Conservation (phyloP, 1,140 invertebrate genomes). For the Drosophila grimshawi region DNA sequence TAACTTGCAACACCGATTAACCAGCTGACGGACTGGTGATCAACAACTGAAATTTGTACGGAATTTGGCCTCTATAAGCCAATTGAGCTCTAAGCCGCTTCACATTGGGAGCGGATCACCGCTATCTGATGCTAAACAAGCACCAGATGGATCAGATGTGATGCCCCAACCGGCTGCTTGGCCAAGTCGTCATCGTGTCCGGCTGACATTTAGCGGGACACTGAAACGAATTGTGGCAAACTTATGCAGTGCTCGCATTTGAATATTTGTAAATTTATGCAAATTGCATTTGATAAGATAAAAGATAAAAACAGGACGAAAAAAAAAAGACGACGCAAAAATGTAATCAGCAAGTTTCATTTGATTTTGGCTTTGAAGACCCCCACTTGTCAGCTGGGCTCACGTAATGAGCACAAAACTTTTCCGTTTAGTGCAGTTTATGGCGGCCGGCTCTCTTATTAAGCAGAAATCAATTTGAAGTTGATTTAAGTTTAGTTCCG, state of each 20-base stretch:
- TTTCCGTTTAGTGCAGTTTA: conserved; percentile 51
- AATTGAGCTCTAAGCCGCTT: conserved; percentile 9
- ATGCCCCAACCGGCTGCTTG: neutral
- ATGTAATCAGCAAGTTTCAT: conserved; percentile 62
- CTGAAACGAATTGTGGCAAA: conserved; percentile 15
- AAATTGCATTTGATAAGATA: conserved; percentile 51
- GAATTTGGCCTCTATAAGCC: neutral
- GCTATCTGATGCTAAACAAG: conserved; percentile 20
- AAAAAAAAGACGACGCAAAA: conserved; percentile 7
- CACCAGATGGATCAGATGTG: conserved; percentile 29
- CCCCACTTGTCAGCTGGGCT: conserved; percentile 37
- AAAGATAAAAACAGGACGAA: conserved; percentile 27
- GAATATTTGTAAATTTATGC: conserved; percentile 63
- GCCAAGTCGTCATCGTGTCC: conserved; percentile 18
- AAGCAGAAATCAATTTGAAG: conserved; percentile 60
- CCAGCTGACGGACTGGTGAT: too few species aligned
- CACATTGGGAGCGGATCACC: neutral
- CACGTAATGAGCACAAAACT: conserved; percentile 53
- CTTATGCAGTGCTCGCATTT: conserved; percentile 30
- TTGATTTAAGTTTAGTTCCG: conserved; percentile 33
- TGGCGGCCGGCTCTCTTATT: conserved; percentile 42
- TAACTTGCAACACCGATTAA: too few species aligned
- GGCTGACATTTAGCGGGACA: neutral
- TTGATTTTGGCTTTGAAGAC: conserved; percentile 7
- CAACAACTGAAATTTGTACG: too few species aligned